Evolutionary conservation across 2,888 invertebrate genomes (phyloP).

Genomic region (Xanthorhoe spadicearia): DNA sequence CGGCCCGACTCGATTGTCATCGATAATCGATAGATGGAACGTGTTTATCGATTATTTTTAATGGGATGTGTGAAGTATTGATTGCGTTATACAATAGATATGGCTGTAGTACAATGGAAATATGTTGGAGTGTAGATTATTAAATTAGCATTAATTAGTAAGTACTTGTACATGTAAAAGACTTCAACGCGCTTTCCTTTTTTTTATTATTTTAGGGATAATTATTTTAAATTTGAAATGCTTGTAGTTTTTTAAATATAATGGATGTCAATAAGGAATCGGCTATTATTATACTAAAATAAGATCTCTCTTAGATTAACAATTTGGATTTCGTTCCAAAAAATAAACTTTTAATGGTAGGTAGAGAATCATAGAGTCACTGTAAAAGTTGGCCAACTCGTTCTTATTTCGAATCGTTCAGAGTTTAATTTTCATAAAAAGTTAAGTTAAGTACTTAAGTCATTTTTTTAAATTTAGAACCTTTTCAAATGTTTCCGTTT

Average conservation of each 20-base stretch:
- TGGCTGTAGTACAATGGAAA: background rate
- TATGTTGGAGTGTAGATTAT: background rate
- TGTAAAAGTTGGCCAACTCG: no score
- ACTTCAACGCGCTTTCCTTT: slow-evolving; percentile 7
- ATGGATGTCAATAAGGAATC: no score
- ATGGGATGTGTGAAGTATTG: slow-evolving; percentile 21
- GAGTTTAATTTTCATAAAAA: no score
- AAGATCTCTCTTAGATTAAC: no score
- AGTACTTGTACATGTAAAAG: background rate
- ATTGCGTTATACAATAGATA: background rate
- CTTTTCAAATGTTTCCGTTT: no score
- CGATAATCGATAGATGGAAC: slow-evolving; percentile 44
- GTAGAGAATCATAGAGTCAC: no score
- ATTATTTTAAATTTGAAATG: background rate
- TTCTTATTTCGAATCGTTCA: no score
- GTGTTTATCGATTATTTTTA: slow-evolving; percentile 54
- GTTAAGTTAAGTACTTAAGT: no score
- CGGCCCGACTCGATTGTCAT: slow-evolving; percentile 50
- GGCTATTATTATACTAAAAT: background rate
- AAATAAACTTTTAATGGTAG: no score
- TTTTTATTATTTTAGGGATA: background rate
- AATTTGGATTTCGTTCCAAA: no score
- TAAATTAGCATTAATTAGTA: background rate
- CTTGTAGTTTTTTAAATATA: background rate
- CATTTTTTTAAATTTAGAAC: no score